Percentiles rank a stretch among this genome's conserved stretches.
phyloP scores from a whole-genome alignment of 1,140 invertebrate genomes.

The Lepidostoma basale region DNA sequence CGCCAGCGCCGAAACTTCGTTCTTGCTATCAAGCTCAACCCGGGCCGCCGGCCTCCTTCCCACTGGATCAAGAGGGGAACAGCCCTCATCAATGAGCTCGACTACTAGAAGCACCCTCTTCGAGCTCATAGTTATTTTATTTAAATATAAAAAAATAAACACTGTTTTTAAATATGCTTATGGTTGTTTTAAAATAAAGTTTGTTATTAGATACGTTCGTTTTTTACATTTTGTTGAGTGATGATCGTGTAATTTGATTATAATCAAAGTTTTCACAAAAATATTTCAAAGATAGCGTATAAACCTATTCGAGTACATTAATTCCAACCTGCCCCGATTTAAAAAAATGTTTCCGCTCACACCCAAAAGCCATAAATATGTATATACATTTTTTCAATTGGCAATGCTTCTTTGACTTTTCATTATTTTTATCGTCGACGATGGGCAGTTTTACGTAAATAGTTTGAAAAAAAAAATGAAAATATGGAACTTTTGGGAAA shows the following conservation, averaged over 20 bases:
- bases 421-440: slow-evolving; percentile 18
- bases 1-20: slow-evolving; percentile 78
- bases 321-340: neutral
- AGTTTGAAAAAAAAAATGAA: slow-evolving; percentile 29
- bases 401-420: slow-evolving; percentile 12
- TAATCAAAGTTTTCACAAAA: too few species aligned
- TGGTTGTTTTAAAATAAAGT: too few species aligned
- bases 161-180: too few species aligned
- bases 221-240: too few species aligned
- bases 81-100: slow-evolving; percentile 75
- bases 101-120: slow-evolving; percentile 72
- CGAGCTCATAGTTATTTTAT: too few species aligned
- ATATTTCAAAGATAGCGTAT: too few species aligned
- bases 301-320: too few species aligned
- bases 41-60: slow-evolving; percentile 59
- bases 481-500: slow-evolving; percentile 39
- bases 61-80: slow-evolving; percentile 84
- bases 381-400: neutral
- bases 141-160: too few species aligned
- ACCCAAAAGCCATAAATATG: neutral
- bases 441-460: slow-evolving; percentile 28
- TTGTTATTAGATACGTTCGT: too few species aligned
- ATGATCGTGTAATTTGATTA: too few species aligned
- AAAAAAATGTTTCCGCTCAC: neutral
- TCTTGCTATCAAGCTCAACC: slow-evolving; percentile 71